A percentile compares a stretch with the other conserved stretches of the same genome.
These are phyloP conservation scores for Spheniscus humboldti DNA, from an alignment of 2,797 vertebrate species.

Conservation along the genomic window DNA sequence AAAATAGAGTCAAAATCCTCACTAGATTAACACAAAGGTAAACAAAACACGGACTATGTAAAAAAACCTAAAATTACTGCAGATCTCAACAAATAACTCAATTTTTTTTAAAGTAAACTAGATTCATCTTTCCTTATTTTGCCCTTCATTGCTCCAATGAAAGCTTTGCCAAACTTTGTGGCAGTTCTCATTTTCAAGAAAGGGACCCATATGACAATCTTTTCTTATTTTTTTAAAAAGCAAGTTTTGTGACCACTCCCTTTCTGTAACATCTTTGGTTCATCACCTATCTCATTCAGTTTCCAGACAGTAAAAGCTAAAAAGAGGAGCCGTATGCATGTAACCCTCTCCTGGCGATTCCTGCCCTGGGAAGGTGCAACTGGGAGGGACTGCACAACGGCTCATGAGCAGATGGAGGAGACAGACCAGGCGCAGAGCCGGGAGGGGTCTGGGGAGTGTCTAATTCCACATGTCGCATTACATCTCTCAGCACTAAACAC, in stretches of 20 bases:
- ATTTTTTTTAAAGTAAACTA: background rate
- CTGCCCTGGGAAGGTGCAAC: background rate
- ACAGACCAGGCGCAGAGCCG: rapidly evolving
- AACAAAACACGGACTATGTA: background rate
- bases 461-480: background rate
- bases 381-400: background rate
- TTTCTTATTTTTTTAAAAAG: background rate
- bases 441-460: background rate
- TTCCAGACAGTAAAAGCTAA: background rate
- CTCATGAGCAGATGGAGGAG: background rate
- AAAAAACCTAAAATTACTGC: background rate
- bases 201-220: background rate
- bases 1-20: background rate
- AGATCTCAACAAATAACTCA: background rate
- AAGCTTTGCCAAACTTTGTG: background rate
- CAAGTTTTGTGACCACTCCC: background rate
- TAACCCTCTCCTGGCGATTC: background rate
- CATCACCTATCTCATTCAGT: background rate
- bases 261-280: background rate
- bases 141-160: background rate
- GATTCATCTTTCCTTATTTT: background rate
- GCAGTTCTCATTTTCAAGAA: background rate
- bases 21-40: background rate
- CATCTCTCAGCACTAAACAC: background rate
- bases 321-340: background rate